Percentiles rank a stretch among this genome's conserved stretches.
Evolutionary conservation across 2,113 vertebrate species (phyloP).

Genomic region (Caranx ignobilis): DNA sequence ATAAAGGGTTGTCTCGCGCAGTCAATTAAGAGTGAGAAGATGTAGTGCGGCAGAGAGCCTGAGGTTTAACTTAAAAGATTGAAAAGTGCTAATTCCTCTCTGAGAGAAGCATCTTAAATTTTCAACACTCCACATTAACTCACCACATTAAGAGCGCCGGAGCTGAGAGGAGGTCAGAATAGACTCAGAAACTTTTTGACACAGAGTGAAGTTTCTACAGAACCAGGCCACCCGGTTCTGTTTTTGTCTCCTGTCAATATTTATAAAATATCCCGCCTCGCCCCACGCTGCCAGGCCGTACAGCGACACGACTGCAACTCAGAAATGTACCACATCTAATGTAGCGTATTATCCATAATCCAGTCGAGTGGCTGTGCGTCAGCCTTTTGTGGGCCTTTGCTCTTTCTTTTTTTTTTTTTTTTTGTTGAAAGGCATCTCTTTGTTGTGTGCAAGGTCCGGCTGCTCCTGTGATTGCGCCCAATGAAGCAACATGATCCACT

Average conservation of each 20-base stretch:
- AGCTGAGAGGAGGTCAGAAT: constrained; percentile 3
- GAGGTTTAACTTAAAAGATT: constrained; percentile 21
- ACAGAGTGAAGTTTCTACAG: not conserved
- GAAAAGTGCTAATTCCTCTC: constrained; percentile 10
- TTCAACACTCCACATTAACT: constrained; percentile 23
- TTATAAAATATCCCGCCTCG: constrained; percentile 17
- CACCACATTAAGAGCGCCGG: not conserved
- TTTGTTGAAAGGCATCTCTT: constrained; percentile 33
- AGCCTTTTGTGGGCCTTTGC: constrained; percentile 4
- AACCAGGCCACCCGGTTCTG: constrained; percentile 32
- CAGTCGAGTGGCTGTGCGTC: constrained; percentile 34
- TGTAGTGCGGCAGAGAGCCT: not conserved
- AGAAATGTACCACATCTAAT: constrained; percentile 49
- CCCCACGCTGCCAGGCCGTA: constrained; percentile 2
- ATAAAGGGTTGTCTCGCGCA: constrained; percentile 18
- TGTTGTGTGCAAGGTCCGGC: constrained; percentile 55
- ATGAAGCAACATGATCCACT: constrained; percentile 48
- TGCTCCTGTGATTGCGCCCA: constrained; percentile 36
- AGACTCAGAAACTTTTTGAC: not conserved
- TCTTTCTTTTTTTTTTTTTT: not conserved
- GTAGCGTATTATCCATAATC: constrained; percentile 35
- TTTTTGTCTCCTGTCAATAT: constrained; percentile 47
- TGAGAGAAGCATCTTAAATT: not conserved
- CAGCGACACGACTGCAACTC: constrained; percentile 7
- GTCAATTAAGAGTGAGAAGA: constrained; percentile 28